Evolutionary conservation across 2,113 vertebrate genomes (phyloP), one percentile per base, ranked within the genome.

Genomic region (Strix uralensis): DNA sequence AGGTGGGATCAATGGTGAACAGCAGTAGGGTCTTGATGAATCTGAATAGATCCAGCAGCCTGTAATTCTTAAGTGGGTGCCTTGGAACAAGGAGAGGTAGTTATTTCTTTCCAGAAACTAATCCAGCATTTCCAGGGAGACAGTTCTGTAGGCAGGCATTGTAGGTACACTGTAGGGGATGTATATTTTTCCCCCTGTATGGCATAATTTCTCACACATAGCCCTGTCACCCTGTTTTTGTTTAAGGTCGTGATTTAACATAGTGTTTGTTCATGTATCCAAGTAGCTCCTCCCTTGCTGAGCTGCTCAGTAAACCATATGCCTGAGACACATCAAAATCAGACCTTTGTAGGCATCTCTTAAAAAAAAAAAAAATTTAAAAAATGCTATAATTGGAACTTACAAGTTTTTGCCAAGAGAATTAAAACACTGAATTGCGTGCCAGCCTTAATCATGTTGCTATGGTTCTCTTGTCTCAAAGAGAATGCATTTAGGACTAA

Each of bases 391-490:
- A 94, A 94, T 94, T 89, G 81, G 94, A 91, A 92, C 66, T 46
- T 84, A 40, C 2, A 96, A 85, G 61, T 67, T 94, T 97, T 94
- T 96, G 92, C 92, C 88, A 95, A 92, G 91, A 92, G 84, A 96
- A 92, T 90, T 91, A 93, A 94, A 94, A 81, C 77, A 61, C 36
- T 81, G 91, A 65, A 78, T 94, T 11, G n/a, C 74, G 75, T 94
- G 88, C 94, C 95, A 97, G 77, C 69, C 91, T 91, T 94, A 94
- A 91, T 94, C 86, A 51, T 3, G 93, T 94, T 96, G 93, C 94
- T 91, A 88, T 95, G 96, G 93, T 94, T 97, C 86, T 95, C 91
- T 69, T 95, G 70, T 97, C 51, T 90, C 94, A 94, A 27, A 54
- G 86, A 89, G 83, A 82, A 91, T 66, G 65, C 27, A 20, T 92